These are phyloP conservation scores for Etheostoma spectabile DNA, from an alignment of 2,113 vertebrate species.

Conservation along the genomic window DNA sequence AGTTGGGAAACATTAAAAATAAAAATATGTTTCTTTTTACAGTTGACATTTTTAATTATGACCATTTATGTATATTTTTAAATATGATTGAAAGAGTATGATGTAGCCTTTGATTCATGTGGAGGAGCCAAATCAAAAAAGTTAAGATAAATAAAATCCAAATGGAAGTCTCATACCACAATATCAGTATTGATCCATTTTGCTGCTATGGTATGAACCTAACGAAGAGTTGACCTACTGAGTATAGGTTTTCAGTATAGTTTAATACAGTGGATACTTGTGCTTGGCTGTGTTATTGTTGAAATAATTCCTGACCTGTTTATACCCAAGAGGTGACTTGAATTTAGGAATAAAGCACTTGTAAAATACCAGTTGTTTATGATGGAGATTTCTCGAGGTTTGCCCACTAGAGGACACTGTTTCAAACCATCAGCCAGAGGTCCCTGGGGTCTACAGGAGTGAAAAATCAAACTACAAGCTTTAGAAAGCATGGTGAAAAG, in stretches of 20 bases:
- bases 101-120: background rate
- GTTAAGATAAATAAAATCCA: background rate
- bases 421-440: conserved; percentile 28
- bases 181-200: background rate
- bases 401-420: conserved; percentile 56
- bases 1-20: background rate
- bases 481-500: conserved; percentile 50
- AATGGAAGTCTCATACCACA: conserved; percentile 12
- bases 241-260: conserved; percentile 3
- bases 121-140: background rate
- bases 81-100: background rate
- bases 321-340: background rate
- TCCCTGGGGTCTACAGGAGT: conserved; percentile 16
- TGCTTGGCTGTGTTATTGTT: conserved; percentile 41
- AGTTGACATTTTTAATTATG: conserved; percentile 17
- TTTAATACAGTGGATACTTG: conserved; percentile 44
- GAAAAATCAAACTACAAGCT: conserved; percentile 26
- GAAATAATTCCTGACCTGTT: conserved; percentile 24
- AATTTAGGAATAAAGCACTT: conserved; percentile 38
- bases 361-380: conserved; percentile 33
- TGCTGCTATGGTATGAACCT: background rate
- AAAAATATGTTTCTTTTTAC: background rate
- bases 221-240: background rate
- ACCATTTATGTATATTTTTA: background rate
- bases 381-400: conserved; percentile 4